These are phyloP conservation scores for Ariolimax columbianus DNA, from an alignment of 2,888 invertebrate genomes.

Conservation along the genomic window DNA sequence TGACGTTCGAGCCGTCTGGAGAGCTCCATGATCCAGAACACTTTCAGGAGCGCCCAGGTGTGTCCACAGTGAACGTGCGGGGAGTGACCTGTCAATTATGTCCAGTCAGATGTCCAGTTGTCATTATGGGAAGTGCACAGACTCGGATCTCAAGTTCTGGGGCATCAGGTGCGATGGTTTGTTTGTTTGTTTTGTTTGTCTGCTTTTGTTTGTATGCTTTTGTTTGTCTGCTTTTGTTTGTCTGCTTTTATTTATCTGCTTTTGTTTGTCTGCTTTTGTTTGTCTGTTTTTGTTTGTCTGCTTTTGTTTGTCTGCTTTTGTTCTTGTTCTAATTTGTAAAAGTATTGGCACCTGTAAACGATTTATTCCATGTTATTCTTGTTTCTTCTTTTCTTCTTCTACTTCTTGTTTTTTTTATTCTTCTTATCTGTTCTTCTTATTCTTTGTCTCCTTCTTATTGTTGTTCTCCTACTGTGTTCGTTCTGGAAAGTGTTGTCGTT, in stretches of 20 bases:
- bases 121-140: conserved; percentile 37
- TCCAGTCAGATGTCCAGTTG: conserved; percentile 45
- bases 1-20: not conserved
- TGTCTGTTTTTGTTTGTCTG: not conserved
- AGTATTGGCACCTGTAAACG: no score
- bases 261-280: not conserved
- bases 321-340: no score
- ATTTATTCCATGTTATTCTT: no score
- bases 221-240: not conserved
- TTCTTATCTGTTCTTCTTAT: no score
- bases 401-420: no score
- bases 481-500: no score
- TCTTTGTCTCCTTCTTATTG: no score
- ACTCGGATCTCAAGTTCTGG: conserved; percentile 46
- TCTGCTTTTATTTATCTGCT: not conserved
- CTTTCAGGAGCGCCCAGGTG: not conserved
- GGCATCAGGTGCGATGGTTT: conserved; percentile 31
- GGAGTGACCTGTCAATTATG: not conserved
- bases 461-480: no score
- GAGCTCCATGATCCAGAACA: no score
- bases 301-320: not conserved
- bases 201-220: not conserved
- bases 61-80: not conserved
- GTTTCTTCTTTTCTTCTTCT: no score
- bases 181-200: not conserved